Conservation (phyloP, 2,888 invertebrate genomes). For the Prenolepis imparis region DNA sequence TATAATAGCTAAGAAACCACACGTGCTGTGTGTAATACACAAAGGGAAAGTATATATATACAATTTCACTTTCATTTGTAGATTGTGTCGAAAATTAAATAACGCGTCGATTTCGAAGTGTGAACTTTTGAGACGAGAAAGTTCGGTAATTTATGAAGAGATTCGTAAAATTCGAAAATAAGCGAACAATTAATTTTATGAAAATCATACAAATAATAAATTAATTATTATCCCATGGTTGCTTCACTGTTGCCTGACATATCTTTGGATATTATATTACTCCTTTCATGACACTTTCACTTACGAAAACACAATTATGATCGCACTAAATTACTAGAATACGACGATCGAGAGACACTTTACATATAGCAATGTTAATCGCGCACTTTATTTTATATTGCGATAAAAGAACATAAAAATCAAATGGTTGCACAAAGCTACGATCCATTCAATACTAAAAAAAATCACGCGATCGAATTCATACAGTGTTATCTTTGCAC, state of each 20-base stretch:
- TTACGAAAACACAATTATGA: not conserved
- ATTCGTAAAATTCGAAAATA: not conserved
- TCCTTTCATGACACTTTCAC: not conserved
- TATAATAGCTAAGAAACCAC: not conserved
- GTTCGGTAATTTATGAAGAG: constrained; percentile 71
- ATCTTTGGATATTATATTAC: not conserved
- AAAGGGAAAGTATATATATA: constrained; percentile 23
- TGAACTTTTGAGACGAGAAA: constrained; percentile 77
- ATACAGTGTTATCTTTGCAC: not conserved
- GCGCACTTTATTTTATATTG: not conserved
- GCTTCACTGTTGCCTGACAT: not conserved
- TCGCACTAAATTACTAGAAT: not conserved
- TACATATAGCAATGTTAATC: not conserved
- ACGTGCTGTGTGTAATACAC: not conserved
- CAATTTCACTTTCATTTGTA: constrained; percentile 73
- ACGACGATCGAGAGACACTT: not conserved
- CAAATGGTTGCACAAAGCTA: not conserved
- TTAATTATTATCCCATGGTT: not conserved
- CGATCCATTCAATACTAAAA: not conserved
- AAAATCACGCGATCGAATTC: not conserved
- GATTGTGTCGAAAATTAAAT: constrained; percentile 52
- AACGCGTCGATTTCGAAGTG: not conserved
- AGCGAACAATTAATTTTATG: not conserved
- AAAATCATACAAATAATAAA: not conserved
- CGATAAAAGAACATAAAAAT: not conserved